Base-by-base conservation (phyloP, 2,888 invertebrate species). In the Argyra leucocephala region DNA sequence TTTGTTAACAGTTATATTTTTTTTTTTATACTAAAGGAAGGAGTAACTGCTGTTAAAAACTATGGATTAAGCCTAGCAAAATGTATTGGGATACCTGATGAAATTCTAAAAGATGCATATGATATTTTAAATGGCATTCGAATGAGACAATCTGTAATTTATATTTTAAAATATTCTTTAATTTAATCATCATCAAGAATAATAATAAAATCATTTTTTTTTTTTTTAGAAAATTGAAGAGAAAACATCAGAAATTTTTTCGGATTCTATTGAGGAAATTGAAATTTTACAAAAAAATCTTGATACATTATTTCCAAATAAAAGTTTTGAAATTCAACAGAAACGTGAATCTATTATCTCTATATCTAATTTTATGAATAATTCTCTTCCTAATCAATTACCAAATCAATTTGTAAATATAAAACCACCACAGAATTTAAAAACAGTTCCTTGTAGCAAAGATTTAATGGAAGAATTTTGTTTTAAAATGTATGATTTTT, bases 1-100 rank as follows among this genome's bases (percentile, higher is more conserved):
- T 21, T 10, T 57, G 15, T 24, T 18, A 22, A 48, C 7, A 15
- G 23, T 22, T 37, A 24, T 22, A 57, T 18, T 18, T 36, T 22
- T 6, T 5, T 62, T 21, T 62, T 21, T 12, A 31, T 31, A 18
- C 31, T 36, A 1, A 36, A 70, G 67, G 67, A 68, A 24, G 70
- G 70, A 21, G 64, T 67, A 15, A 69, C 70, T 12, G 61, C 69
- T 10, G 64, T 70, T n/a, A 65, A 65, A 22, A 66, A 67, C 2
- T 71, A 71, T 66, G 71, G 70, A 3, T 31, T 71, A 26, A 65
- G 68, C 5, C 61, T 71, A 18, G 69, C 71, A 22, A 66, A 67
- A 63, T 65, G 63, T 24, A 37, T 69, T 12, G 61, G 68, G 12
- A 69, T 71, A 63, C 69, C 70, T 48, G 21, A 22, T 22, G 26